A percentile compares a stretch with the other conserved stretches of the same genome.
These are phyloP conservation scores for Ranitomeya variabilis DNA, from an alignment of 2,113 vertebrate genomes.

Conservation along the genomic window DNA sequence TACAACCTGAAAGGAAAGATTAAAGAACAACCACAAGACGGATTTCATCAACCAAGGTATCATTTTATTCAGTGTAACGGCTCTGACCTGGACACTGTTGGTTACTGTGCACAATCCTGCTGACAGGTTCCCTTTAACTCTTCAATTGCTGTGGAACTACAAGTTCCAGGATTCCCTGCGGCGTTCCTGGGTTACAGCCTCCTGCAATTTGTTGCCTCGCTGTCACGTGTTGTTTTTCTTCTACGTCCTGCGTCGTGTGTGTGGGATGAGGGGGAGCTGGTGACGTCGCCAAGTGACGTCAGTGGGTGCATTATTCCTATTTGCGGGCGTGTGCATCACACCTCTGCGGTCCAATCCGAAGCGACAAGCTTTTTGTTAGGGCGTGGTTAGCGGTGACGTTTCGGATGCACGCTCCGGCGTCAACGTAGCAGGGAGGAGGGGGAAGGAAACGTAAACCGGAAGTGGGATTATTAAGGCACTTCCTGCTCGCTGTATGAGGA, in stretches of 20 bases:
- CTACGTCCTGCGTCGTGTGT: neutral
- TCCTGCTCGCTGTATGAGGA: constrained; percentile 53
- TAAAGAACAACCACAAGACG: too few relatives aligned
- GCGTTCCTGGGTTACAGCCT: too few relatives aligned
- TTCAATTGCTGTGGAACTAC: too few relatives aligned
- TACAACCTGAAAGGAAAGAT: too few relatives aligned
- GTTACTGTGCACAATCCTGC: too few relatives aligned
- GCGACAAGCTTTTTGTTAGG: neutral
- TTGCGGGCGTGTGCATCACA: neutral
- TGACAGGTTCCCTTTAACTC: too few relatives aligned
- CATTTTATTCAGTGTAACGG: too few relatives aligned
- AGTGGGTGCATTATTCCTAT: neutral
- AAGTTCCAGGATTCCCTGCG: too few relatives aligned
- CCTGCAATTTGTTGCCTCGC: neutral
- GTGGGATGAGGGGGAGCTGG: neutral
- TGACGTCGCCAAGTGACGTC: neutral
- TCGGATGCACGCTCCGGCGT: neutral
- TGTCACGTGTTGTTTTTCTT: neutral
- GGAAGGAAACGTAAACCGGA: constrained; percentile 27
- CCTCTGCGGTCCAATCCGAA: too few relatives aligned
- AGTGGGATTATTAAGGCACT: constrained; percentile 54
- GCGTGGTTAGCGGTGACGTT: neutral
- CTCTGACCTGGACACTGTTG: too few relatives aligned
- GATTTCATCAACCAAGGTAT: too few relatives aligned
- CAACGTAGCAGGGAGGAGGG: constrained; percentile 2